phyloP scores from a whole-genome alignment of 1,140 invertebrate species.

The Cydia amplana region DNA sequence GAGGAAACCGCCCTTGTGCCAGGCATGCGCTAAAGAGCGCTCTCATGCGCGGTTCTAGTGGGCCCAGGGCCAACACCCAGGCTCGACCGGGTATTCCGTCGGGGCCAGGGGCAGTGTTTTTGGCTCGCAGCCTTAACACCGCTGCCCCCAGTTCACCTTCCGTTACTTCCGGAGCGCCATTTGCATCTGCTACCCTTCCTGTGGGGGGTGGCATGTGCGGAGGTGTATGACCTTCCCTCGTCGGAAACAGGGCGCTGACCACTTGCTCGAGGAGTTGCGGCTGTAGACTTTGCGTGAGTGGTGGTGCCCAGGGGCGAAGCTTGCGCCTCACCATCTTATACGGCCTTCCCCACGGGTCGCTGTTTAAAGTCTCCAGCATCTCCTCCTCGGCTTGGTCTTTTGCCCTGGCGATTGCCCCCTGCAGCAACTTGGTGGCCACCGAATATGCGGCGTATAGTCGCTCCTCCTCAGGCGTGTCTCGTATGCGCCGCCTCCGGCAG shows the following conservation, averaged over 20 bases:
- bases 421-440: background rate
- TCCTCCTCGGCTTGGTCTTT: background rate
- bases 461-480: slow-evolving; percentile 50
- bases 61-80: too few relatives aligned
- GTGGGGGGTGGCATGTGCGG: background rate
- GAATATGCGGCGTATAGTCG: slow-evolving; percentile 54
- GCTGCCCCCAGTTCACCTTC: too few relatives aligned
- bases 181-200: background rate
- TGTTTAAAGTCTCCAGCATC: slow-evolving; percentile 31
- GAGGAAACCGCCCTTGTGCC: too few relatives aligned
- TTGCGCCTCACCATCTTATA: slow-evolving; percentile 31
- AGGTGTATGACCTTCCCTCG: too few relatives aligned
- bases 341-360: slow-evolving; percentile 39
- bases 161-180: too few relatives aligned
- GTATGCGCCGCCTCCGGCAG: background rate
- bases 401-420: background rate
- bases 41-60: too few relatives aligned
- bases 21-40: too few relatives aligned
- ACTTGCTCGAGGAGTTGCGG: background rate
- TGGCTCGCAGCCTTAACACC: too few relatives aligned
- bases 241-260: background rate
- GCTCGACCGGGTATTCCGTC: too few relatives aligned
- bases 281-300: slow-evolving; percentile 29
- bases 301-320: slow-evolving; percentile 32
- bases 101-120: too few relatives aligned